Conservation (phyloP, 1,140 invertebrate genomes). For the Drosophila grimshawi region DNA sequence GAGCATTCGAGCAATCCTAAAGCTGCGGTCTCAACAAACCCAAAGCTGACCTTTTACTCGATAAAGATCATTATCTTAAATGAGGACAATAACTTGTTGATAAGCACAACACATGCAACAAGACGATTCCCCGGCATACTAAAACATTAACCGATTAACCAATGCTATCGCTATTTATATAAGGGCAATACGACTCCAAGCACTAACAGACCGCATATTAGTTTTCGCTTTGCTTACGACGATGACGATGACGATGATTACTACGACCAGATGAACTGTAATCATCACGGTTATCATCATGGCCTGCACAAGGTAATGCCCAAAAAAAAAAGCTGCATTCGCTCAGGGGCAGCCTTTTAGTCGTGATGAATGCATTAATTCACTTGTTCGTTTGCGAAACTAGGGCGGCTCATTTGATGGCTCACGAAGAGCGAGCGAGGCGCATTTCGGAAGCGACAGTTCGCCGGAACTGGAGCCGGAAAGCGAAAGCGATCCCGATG, state of each 20-base stretch:
- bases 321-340: conserved; percentile 4
- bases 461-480: conserved; percentile 85
- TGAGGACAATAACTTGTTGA: neutral
- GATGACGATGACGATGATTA: conserved; percentile 66
- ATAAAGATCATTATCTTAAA: too few relatives aligned
- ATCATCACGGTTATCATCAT: conserved; percentile 40
- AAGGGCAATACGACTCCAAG: conserved; percentile 71
- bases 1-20: too few relatives aligned
- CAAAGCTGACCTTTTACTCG: too few relatives aligned
- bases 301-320: conserved; percentile 67
- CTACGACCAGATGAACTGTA: conserved; percentile 51
- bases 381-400: conserved; percentile 1
- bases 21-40: too few relatives aligned
- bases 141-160: conserved; percentile 63
- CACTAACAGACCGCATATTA: conserved; percentile 79
- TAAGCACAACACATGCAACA: conserved; percentile 14
- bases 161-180: conserved; percentile 61
- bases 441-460: conserved; percentile 74
- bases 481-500: conserved; percentile 88
- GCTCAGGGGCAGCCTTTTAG: conserved; percentile 4
- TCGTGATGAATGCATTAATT: conserved; percentile 12
- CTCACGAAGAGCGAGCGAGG: conserved; percentile 75
- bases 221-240: conserved; percentile 83
- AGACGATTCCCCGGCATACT: conserved; percentile 34
- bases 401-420: conserved; percentile 78